Percentiles rank a stretch among this genome's conserved stretches.
Evolutionary conservation across 2,797 vertebrate genomes (phyloP).

Genomic region (Karalla daura): DNA sequence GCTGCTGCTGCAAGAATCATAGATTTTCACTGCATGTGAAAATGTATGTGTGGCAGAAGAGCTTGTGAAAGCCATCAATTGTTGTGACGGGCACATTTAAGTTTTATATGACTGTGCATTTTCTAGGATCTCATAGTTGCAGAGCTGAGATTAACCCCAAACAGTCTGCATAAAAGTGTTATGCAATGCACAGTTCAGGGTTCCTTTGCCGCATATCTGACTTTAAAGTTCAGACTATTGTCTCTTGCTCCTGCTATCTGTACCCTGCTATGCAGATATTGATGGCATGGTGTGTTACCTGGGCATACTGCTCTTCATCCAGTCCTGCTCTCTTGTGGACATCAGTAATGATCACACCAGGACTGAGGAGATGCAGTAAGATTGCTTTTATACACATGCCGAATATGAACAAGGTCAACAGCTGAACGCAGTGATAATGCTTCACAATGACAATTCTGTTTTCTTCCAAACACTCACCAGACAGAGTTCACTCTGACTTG

Average conservation of each 20-base stretch:
- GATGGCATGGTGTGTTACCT: conserved; percentile 66
- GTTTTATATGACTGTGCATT: no score
- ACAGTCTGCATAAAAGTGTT: not conserved
- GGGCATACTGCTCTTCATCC: conserved; percentile 83
- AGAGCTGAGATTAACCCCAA: not conserved
- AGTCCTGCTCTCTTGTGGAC: conserved; percentile 88
- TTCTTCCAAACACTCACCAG: conserved; percentile 68
- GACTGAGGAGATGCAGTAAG: conserved; percentile 67
- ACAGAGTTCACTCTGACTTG: conserved; percentile 88
- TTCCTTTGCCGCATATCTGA: not conserved
- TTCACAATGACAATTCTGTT: no score
- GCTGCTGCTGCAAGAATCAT: no score
- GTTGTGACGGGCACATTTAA: no score
- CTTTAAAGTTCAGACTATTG: not conserved
- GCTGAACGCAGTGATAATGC: not conserved
- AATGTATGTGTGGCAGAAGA: no score
- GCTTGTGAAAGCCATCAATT: no score
- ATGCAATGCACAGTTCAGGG: not conserved
- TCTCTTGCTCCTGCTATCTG: no score
- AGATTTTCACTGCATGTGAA: no score
- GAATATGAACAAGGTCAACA: not conserved
- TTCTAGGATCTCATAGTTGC: no score
- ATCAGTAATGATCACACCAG: conserved; percentile 88
- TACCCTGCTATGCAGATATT: not conserved
- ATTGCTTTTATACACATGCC: not conserved